Evolutionary conservation across 2,888 invertebrate species (phyloP), one percentile per base, ranked within the genome.

Genomic region (Euphydryas editha): DNA sequence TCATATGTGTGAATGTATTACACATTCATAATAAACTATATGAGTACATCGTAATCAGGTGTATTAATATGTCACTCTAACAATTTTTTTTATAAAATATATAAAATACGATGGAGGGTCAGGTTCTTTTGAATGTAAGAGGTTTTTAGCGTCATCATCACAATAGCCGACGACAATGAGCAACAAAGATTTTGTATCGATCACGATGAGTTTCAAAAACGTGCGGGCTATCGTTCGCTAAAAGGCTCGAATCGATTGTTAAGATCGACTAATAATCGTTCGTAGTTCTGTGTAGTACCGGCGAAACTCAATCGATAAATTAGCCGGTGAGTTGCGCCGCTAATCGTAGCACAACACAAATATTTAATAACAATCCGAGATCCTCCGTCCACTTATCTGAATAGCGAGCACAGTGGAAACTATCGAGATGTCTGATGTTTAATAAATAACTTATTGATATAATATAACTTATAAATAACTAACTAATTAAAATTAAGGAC

Each of bases 291-390:
- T 65, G 64, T 65, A 57, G 69, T 44, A 72, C 70, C 74, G 72
- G 72, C 73, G 75, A 73, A 72, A 72, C 74, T 75, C 71, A 74
- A 75, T 78, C 84, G 86, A 88, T 89, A 85, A 88, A 91, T 92
- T 89, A 91, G 88, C 86, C 82, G 76, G 82, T 83, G 86, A 85
- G 88, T 84, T 85, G 87, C 82, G 83, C 90, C 82, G 85, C 91
- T 92, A 92, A 92, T 92, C 89, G 90, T 83, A 82, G 81, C 84
- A 85, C 91, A 88, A 92, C 92, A 92, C 92, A 92, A 92, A 92
- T 92, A 92, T 92, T 92, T 92, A 92, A 92, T 92, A 91, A 92
- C 89, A 91, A 91, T 91, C 88, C 87, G 78, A 88, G 88, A 87
- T 88, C 86, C 84, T 83, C 83, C 80, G 82, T 87, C 92, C 92